phyloP scores from a whole-genome alignment of 2,113 vertebrate genomes.

The Thamnaconus septentrionalis region DNA sequence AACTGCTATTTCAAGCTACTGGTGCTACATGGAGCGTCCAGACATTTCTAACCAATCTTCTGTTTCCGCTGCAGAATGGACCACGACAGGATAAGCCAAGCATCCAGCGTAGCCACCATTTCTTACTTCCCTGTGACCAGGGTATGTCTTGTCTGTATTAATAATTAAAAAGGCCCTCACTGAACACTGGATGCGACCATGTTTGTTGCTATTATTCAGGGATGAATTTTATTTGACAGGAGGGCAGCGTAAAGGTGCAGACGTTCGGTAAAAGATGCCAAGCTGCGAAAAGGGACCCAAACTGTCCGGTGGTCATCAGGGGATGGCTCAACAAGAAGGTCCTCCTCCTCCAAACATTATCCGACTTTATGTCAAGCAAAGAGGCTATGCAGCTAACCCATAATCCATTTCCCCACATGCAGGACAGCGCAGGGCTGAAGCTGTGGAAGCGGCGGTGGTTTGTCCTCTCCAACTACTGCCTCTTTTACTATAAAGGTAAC shows the following conservation, averaged over 20 bases:
- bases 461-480: conserved; percentile 87
- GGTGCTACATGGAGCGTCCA: no score
- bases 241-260: conserved; percentile 78
- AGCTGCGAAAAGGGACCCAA: conserved; percentile 85
- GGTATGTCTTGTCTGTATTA: conserved; percentile 47
- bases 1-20: background rate
- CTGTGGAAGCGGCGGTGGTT: conserved; percentile 94
- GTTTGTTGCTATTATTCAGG: background rate
- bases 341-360: background rate
- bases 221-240: conserved; percentile 24
- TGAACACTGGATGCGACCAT: background rate
- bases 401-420: conserved; percentile 20
- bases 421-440: conserved; percentile 89
- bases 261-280: conserved; percentile 86
- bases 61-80: conserved; percentile 71
- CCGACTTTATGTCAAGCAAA: background rate
- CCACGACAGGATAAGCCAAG: conserved; percentile 77
- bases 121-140: conserved; percentile 72
- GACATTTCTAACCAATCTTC: background rate
- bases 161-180: background rate
- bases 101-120: conserved; percentile 80
- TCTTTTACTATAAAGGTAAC: conserved; percentile 85
- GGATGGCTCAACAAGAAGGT: conserved; percentile 94
- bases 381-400: no score
- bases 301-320: conserved; percentile 84